phyloP scores from a whole-genome alignment of 2,888 invertebrate genomes.

The Drosophila neotestacea region DNA sequence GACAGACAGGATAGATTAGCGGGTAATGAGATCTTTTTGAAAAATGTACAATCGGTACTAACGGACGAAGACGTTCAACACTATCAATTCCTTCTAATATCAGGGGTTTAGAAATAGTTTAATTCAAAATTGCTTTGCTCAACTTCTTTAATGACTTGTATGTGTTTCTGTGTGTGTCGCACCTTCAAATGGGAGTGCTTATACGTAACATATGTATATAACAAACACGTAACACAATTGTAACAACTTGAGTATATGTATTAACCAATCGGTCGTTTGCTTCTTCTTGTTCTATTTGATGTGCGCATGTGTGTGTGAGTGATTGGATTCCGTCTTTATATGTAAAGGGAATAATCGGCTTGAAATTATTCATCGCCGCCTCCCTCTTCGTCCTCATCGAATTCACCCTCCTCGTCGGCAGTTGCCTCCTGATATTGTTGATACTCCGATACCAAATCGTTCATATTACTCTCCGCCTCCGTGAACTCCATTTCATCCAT shows the following conservation, averaged over 20 bases:
- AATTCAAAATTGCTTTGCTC: background rate
- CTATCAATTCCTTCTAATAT: too few species aligned
- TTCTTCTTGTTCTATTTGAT: constrained; percentile 19
- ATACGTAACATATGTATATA: background rate
- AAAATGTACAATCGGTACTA: too few species aligned
- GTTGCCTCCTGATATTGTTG: constrained; percentile 97
- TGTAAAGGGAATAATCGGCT: background rate
- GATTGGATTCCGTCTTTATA: background rate
- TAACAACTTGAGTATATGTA: constrained; percentile 3
- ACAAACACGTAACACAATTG: constrained; percentile 29
- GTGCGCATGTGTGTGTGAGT: constrained; percentile 1
- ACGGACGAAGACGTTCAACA: too few species aligned
- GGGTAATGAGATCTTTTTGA: too few species aligned
- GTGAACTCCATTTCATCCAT: constrained; percentile 99
- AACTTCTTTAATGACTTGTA: constrained; percentile 10
- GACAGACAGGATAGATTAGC: too few species aligned
- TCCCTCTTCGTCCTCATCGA: constrained; percentile 88
- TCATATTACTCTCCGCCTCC: constrained; percentile 98
- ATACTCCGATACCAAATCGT: constrained; percentile 96
- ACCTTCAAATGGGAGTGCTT: constrained; percentile 8
- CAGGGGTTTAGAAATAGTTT: background rate
- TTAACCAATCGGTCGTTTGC: constrained; percentile 31
- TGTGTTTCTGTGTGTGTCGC: background rate
- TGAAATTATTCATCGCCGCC: constrained; percentile 83
- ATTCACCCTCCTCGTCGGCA: constrained; percentile 93